These are phyloP conservation scores for Mustela lutreola DNA, from an alignment of 2,113 vertebrate species.

Conservation along the genomic window DNA sequence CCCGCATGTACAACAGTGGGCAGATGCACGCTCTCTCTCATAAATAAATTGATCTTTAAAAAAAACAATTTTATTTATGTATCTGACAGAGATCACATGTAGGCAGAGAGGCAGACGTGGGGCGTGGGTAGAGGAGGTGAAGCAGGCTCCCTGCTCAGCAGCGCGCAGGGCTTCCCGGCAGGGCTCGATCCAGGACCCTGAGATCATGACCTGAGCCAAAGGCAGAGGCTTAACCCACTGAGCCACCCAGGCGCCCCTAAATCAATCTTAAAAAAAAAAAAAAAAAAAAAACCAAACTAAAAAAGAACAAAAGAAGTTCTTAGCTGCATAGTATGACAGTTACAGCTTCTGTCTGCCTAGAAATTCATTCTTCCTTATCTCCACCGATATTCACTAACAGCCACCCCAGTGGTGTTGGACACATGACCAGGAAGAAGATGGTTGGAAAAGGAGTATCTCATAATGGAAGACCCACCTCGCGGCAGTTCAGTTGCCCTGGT, in stretches of 20 bases:
- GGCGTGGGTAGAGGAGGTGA: no score
- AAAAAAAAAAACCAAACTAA: no score
- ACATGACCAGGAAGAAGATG: background rate
- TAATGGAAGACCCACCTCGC: background rate
- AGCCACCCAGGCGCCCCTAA: no score
- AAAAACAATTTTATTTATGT: no score
- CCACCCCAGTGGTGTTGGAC: background rate
- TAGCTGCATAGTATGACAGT: background rate
- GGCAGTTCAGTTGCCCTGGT: background rate
- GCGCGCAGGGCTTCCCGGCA: no score
- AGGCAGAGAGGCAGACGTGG: no score
- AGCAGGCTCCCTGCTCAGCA: no score
- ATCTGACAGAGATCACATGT: no score
- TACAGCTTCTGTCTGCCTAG: background rate
- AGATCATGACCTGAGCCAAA: no score
- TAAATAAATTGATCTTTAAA: background rate
- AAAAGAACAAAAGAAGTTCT: background rate
- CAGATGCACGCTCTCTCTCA: background rate
- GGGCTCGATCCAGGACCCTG: no score
- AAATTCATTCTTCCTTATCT: background rate
- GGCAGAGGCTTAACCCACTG: no score
- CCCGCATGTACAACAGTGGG: rapidly evolving
- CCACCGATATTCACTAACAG: background rate
- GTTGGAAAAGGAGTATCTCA: background rate
- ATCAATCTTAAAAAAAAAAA: no score